These are phyloP conservation scores for Spicauda simplicius DNA, from an alignment of 2,888 invertebrate species.

Conservation along the genomic window DNA sequence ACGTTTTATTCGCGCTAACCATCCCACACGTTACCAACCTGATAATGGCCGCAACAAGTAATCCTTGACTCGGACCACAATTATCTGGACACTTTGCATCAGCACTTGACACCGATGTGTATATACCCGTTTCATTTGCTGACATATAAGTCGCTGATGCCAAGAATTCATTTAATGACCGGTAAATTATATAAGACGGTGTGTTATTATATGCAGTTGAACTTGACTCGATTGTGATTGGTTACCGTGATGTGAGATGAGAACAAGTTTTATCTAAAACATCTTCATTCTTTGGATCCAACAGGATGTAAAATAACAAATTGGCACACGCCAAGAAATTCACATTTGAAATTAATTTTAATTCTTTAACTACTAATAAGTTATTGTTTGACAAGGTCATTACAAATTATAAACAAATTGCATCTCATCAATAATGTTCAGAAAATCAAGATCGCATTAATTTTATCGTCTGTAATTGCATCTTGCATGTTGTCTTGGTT, in stretches of 20 bases:
- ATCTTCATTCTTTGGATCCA: neutral
- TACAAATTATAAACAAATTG: slow-evolving; percentile 6
- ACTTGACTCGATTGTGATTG: slow-evolving; percentile 65
- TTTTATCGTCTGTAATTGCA: slow-evolving; percentile 32
- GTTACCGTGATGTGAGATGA: slow-evolving; percentile 1
- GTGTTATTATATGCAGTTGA: slow-evolving; percentile 68
- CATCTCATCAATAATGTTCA: slow-evolving; percentile 23
- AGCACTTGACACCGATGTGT: slow-evolving; percentile 71
- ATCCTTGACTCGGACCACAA: slow-evolving; percentile 79
- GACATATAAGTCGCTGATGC: slow-evolving; percentile 46
- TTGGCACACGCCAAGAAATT: no score
- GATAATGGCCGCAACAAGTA: slow-evolving; percentile 66
- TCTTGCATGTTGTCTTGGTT: slow-evolving; percentile 27
- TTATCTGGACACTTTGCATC: slow-evolving; percentile 78
- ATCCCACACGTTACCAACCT: slow-evolving; percentile 42
- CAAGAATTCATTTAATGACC: slow-evolving; percentile 69
- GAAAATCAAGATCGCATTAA: slow-evolving; percentile 24
- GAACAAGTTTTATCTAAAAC: neutral
- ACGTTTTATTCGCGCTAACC: neutral
- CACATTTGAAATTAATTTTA: no score
- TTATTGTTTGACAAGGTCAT: neutral
- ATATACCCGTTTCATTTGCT: slow-evolving; percentile 52
- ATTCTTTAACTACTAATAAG: no score
- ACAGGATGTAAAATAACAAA: neutral
- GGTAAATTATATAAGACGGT: slow-evolving; percentile 65